phyloP scores from a whole-genome alignment of 2,888 invertebrate species.

The Nasonovia ribisnigri region DNA sequence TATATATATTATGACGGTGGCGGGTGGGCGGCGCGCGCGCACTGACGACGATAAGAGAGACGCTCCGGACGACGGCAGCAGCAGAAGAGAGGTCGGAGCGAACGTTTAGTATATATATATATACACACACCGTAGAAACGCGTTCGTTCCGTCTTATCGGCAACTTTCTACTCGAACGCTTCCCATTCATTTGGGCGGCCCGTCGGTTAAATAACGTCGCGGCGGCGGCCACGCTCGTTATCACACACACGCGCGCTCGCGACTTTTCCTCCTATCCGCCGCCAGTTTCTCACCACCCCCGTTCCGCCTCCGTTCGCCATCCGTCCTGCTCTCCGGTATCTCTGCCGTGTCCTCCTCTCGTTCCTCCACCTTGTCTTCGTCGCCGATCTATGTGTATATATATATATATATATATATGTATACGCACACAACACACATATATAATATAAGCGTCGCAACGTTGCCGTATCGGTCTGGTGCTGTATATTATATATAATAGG shows the following conservation, averaged over 20 bases:
- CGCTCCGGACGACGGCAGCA: not conserved
- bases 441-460: not conserved
- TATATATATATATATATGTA: not conserved
- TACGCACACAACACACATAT: not conserved
- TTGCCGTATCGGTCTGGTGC: slow-evolving; percentile 2
- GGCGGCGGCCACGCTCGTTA: slow-evolving; percentile 60
- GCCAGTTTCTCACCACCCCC: not conserved
- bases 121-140: slow-evolving; percentile 21
- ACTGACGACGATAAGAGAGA: slow-evolving; percentile 57
- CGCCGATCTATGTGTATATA: not conserved
- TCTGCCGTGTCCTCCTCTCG: not conserved
- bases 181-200: slow-evolving; percentile 61
- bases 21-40: slow-evolving; percentile 10
- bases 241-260: slow-evolving; percentile 54
- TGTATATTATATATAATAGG: not conserved
- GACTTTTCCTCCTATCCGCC: not conserved
- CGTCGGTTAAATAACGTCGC: slow-evolving; percentile 57
- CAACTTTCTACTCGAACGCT: slow-evolving; percentile 65
- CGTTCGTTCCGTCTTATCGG: slow-evolving; percentile 64
- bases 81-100: not conserved
- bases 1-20: not conserved
- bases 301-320: not conserved
- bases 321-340: not conserved
- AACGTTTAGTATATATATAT: slow-evolving; percentile 19
- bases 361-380: not conserved